Evolutionary conservation across 2,113 vertebrate genomes (phyloP).

Genomic region (Equus przewalskii): DNA sequence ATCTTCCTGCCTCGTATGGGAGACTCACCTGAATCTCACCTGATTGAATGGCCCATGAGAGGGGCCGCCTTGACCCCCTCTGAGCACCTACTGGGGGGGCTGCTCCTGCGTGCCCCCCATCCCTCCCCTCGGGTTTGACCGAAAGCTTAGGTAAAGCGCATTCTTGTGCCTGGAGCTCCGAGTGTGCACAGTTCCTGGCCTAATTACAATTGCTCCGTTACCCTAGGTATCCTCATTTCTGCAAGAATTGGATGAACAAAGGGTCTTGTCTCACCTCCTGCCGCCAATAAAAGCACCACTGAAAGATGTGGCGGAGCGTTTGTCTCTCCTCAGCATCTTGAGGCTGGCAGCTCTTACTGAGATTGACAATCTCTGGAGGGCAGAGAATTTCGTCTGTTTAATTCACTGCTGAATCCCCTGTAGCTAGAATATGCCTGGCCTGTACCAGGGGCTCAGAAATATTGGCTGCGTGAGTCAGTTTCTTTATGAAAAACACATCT

Average conservation of each 20-base stretch:
- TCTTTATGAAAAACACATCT: not conserved
- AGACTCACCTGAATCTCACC: not conserved
- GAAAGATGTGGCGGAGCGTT: not conserved
- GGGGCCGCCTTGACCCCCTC: not conserved
- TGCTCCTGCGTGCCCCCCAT: not conserved
- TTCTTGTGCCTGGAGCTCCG: not conserved
- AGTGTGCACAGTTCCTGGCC: slow-evolving; percentile 5
- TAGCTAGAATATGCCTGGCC: not conserved
- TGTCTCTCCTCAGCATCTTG: not conserved
- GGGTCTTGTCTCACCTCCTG: slow-evolving; percentile 58
- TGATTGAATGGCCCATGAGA: accelerated
- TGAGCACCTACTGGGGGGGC: not conserved
- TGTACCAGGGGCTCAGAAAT: not conserved
- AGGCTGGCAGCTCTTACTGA: not conserved
- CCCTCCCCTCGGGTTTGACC: not conserved
- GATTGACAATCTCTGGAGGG: not conserved
- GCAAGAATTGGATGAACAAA: slow-evolving; percentile 43
- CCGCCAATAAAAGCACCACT: slow-evolving; percentile 52
- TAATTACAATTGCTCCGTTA: slow-evolving; percentile 5
- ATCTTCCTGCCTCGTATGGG: not conserved
- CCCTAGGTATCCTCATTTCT: slow-evolving; percentile 53
- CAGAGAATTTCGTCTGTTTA: not conserved
- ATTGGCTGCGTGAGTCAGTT: not conserved
- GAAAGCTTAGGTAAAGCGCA: not conserved
- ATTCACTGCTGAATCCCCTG: not conserved